Evolutionary conservation across 2,797 vertebrate species (phyloP), one percentile per base, ranked within the genome.

Genomic region (Telmatherina bonti): DNA sequence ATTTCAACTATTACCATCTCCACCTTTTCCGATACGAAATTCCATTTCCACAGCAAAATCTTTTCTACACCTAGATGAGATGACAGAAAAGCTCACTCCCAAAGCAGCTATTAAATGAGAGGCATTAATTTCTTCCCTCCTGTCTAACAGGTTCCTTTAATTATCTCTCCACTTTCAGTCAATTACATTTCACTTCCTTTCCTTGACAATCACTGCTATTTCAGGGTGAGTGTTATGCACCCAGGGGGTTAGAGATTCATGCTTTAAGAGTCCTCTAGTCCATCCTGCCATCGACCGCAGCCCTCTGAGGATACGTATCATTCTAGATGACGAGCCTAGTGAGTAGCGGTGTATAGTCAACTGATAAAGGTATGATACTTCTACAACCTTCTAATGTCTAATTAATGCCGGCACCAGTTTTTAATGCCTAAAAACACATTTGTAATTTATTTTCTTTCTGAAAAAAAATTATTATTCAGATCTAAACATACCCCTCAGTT

Each of bases 111-210:
- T 92, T 93, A 93, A 92, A 92, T 81, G 86, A 92, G 90, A 91
- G 81, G 86, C 89, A 93, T 95, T 93, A 72, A 93, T 94, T 93
- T 91, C 86, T 85, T 84, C 79, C 83, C 86, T 91, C 88, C 92
- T 89, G 91, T 93, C 92, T 91, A 92, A 94, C 90, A 93, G 91
- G 89, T 93, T 93, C 87, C 88, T 92, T 93, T 94, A 94, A 95
- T 94, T 95, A 95, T 94, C 92, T 90, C 91, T 91, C 85, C 87
- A 88, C 91, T 94, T 93, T 94, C 91, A 94, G 92, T 94, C 93
- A 93, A 94, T 95, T 94, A 94, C 93, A 94, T 93, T 92, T 93
- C 90, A 91, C 92, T 94, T 94, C 94, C 93, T 93, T 93, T 93
- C 85, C 91, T 89, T 93, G 93, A 94, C 92, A 93, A 94, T 95